Conservation (phyloP, 2,888 invertebrate species). For the Leptinotarsa peninsularis region DNA sequence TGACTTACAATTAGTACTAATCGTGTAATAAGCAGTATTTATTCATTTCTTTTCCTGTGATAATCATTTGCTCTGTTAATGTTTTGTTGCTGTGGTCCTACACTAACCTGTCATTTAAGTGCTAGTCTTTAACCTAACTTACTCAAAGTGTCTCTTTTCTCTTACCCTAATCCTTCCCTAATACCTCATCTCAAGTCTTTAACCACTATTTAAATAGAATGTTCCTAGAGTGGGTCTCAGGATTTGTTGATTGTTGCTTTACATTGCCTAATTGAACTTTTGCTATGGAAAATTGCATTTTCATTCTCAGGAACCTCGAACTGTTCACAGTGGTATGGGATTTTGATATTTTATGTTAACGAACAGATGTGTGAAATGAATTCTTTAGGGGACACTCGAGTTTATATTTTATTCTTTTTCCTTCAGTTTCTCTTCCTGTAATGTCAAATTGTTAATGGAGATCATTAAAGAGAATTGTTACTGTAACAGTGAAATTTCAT, state of each 20-base stretch:
- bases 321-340: neutral
- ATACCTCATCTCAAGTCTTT: neutral
- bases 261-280: neutral
- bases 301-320: constrained; percentile 4
- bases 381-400: neutral
- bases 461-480: constrained; percentile 21
- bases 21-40: constrained; percentile 6
- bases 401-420: neutral
- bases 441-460: constrained; percentile 20
- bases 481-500: constrained; percentile 13
- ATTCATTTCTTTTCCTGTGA: constrained; percentile 15
- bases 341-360: neutral
- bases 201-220: neutral
- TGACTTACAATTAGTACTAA: neutral
- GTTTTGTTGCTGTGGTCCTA: constrained; percentile 4
- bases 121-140: neutral
- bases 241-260: constrained; percentile 5
- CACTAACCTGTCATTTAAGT: constrained; percentile 2
- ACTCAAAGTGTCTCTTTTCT: neutral
- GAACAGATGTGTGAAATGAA: neutral
- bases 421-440: constrained; percentile 13
- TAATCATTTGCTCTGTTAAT: neutral
- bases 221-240: constrained; percentile 13
- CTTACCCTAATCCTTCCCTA: neutral
- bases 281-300: constrained; percentile 2